Conservation (phyloP, 2,797 vertebrate species). For the Pipistrellus kuhlii region DNA sequence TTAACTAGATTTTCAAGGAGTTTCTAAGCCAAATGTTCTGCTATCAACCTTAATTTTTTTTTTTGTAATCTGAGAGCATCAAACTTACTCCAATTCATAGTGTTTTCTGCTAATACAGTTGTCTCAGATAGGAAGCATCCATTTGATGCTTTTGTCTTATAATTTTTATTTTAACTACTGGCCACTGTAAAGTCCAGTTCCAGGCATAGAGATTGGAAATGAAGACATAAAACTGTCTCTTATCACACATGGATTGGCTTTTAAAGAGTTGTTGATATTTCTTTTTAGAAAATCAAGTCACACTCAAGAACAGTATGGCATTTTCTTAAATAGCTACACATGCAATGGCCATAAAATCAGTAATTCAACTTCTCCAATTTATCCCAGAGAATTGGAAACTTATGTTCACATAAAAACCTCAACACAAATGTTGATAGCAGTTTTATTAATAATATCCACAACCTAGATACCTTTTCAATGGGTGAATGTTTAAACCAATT, state of each 20-base stretch:
- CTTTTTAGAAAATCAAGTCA: neutral
- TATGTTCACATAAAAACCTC: neutral
- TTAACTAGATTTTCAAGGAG: conserved; percentile 25
- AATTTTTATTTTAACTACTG: conserved; percentile 8
- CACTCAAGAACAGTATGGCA: neutral
- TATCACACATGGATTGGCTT: neutral
- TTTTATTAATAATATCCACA: neutral
- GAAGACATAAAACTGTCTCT: neutral
- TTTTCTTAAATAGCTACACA: neutral
- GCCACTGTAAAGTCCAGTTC: neutral
- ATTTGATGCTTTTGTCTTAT: neutral
- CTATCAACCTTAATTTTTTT: neutral
- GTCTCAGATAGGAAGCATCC: neutral
- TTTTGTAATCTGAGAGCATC: neutral
- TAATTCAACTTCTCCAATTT: neutral
- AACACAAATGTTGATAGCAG: neutral
- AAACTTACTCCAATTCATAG: neutral
- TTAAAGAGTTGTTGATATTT: too few relatives aligned
- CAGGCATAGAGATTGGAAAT: neutral
- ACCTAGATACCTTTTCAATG: neutral
- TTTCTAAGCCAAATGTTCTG: conserved; percentile 23
- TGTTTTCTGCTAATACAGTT: neutral
- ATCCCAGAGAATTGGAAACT: neutral
- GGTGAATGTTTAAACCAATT: neutral
- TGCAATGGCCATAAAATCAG: neutral